Evolutionary conservation across 2,797 vertebrate species (phyloP), one percentile per base, ranked within the genome.

Genomic region (Neosilurus mollespiculum): DNA sequence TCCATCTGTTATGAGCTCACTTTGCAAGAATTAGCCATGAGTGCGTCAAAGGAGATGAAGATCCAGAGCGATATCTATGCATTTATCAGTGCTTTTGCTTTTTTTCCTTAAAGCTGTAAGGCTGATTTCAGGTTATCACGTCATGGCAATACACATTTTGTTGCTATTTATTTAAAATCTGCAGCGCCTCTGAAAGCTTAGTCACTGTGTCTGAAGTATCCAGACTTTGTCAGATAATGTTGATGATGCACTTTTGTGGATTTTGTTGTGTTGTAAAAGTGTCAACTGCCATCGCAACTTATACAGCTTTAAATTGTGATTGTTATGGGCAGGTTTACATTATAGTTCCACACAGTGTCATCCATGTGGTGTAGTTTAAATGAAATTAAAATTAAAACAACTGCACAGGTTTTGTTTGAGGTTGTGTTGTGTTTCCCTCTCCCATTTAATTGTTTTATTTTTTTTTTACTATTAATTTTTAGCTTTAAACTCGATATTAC

Each of bases 141-240:
- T 82, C 84, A 75, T 24, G 65, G 71, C 67, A 3, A 37, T 37
- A 22, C 66, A 14, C 16, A 26, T 49, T 66, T 76, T 82, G 56
- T 37, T 69, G 49, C 75, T 78, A 51, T 49, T 54, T 53, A 6
- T 30, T 53, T 54, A 77, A 81, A 82, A 77, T 83, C 78, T 22
- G 51, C 8, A 16, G 5, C 81, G 67, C 79, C 86, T 85, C 61
- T 56, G n/a, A 24, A 86, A 78, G 78, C 69, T 86, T 67, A 58
- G 78, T 26, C 81, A 79, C 83, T 84, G 85, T 83, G 86, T 85
- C 72, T 86, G 78, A 87, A 84, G 80, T 84, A 51, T 75, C 20
- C 34, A 79, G 72, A 59, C 24, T 43, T 77, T 86, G 82, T 87
- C 86, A 86, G 51, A 56, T 69, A 76, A 37, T 18, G 10, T 76